Evolutionary conservation across 1,140 invertebrate genomes (phyloP), one percentile per base, ranked within the genome.

Genomic region (Colletes gigas): DNA sequence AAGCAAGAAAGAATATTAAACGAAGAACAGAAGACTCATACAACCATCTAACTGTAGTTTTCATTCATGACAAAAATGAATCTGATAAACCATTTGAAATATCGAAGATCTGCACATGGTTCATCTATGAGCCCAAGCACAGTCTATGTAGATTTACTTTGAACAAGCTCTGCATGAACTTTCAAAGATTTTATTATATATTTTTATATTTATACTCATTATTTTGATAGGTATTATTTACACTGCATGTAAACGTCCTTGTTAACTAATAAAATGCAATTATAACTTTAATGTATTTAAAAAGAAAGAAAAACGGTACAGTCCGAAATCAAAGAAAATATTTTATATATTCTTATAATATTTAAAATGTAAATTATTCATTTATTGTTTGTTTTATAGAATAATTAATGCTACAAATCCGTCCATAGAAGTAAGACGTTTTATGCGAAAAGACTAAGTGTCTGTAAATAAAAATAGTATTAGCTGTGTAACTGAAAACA

Each of bases 1-100:
- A 95, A 94, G 71, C 92, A 96, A n/a, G 94, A 96, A 88, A 94
- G 95, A 88, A 94, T 96, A 88, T 93, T 96, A 78, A 86, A 85
- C 4, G 91, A 93, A 30, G 91, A 91, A 52, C 89, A 91, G 3
- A 93, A 92, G 68, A 90, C 91, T 4, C 92, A 93, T 30, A 91
- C 91, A 8, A 92, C 89, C 41, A 93, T 93, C 78, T 93, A 93
- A 89, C 74, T 10, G 4, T 47, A 60, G 3, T 52, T 6, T 78
- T 74, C 9, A 3, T 54, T 55, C 39, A 63, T 19, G 17, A 63
- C 2, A 39, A n/a, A 63, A 4, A 30, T 66, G 9, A 76, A 54
- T 74, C 41, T 57, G n/a, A 55, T 69, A 62, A 75, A 62, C 60
- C 68, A 81, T 52, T 62, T 63, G 7, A 7, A 55, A 12, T 52